Evolutionary conservation across 1,140 invertebrate species (phyloP).

Genomic region (Agrypnia vestita): DNA sequence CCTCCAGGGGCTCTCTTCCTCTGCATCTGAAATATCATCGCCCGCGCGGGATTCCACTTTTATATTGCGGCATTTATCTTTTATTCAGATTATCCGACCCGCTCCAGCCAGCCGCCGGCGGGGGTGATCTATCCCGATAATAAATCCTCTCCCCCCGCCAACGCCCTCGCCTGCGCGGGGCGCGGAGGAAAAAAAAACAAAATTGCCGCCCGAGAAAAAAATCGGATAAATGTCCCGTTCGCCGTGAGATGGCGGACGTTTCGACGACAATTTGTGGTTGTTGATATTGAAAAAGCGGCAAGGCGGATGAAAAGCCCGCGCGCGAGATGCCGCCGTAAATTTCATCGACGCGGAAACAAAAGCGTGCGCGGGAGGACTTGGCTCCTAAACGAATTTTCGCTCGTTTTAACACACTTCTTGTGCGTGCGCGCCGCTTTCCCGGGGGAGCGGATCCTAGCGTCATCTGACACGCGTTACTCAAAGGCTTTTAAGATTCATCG

Average conservation of each 20-base stretch:
- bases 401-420: too few species aligned
- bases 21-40: constrained; percentile 27
- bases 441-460: too few species aligned
- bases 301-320: too few species aligned
- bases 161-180: too few species aligned
- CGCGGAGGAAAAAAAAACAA: constrained; percentile 3
- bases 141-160: constrained; percentile 4
- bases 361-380: too few species aligned
- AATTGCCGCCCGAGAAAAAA: constrained; percentile 7
- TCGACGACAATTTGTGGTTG: background rate
- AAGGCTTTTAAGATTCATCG: too few species aligned
- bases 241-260: background rate
- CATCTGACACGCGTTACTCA: too few species aligned
- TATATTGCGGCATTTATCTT: constrained; percentile 31
- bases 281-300: too few species aligned
- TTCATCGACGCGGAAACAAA: too few species aligned
- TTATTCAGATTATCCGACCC: constrained; percentile 25
- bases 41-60: constrained; percentile 14
- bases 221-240: constrained; percentile 24
- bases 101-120: background rate
- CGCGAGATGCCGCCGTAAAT: too few species aligned
- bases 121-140: constrained; percentile 29
- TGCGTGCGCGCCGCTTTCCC: too few species aligned
- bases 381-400: too few species aligned
- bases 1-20: background rate